Conservation (phyloP, 2,113 vertebrate genomes). For the Tamias sibiricus region DNA sequence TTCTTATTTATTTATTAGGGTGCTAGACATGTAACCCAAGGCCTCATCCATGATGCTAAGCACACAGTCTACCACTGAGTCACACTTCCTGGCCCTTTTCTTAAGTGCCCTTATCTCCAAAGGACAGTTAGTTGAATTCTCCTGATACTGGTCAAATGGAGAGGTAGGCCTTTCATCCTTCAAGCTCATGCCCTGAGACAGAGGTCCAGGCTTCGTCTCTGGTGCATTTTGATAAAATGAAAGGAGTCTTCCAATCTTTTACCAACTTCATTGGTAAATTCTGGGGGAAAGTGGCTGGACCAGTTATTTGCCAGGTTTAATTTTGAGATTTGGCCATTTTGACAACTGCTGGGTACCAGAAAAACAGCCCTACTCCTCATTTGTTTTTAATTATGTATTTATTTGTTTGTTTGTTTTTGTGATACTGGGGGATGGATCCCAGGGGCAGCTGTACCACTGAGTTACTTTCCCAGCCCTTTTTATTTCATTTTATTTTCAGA, state of each 20-base stretch:
- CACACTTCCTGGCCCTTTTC: background rate
- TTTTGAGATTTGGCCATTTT: background rate
- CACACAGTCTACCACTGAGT: background rate
- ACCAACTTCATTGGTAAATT: background rate
- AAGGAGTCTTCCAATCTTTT: background rate
- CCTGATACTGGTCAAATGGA: background rate
- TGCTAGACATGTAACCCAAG: background rate
- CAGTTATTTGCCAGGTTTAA: background rate
- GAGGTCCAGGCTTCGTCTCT: background rate
- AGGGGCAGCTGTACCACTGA: background rate
- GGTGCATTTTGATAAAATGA: background rate
- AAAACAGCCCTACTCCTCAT: background rate
- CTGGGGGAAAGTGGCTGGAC: background rate
- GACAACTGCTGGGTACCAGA: background rate
- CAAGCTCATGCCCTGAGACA: background rate
- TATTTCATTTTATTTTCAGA: background rate
- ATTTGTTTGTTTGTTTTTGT: too few relatives aligned
- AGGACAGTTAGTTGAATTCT: background rate
- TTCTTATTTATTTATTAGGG: background rate
- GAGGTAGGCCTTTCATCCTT: background rate
- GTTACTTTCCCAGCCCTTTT: background rate
- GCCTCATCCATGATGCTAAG: background rate
- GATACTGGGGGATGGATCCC: background rate
- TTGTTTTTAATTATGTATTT: background rate
- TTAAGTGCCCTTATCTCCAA: background rate